Evolutionary conservation across 2,797 vertebrate species (phyloP), one percentile per base, ranked within the genome.

Genomic region (Onychomys torridus): DNA sequence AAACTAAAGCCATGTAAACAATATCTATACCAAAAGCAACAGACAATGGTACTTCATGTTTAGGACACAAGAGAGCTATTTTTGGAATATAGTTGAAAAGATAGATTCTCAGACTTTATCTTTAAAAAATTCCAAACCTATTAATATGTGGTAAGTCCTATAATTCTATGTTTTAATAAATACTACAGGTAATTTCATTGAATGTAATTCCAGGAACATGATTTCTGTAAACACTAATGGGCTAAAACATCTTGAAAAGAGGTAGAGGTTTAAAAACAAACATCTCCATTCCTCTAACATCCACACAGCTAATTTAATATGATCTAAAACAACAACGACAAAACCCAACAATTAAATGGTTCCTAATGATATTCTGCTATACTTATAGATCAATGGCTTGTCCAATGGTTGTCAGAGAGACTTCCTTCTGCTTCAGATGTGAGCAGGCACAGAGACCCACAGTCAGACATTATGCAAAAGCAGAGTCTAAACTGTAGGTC

Each of bases 181-280:
- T 2, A 71, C 4, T 13, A 14, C 21, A 69, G 10, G 17, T 76
- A 25, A 87, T 93, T 94, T 97, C 32, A 84, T 19, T 32, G 2
- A 55, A 63, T 73, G 13, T 43, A 79, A 37, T n/a, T 93, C 12
- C 32, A 81, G 3, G 19, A 67, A 71, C 3, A 82, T 88, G 17
- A 88, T 88, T 93, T 25, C 73, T 37, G 65, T 69, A 90, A 91
- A 92, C 5, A 73, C 9, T 92, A 81, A 75, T 55, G 49, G 88
- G 14, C 12, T 89, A n/a, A 86, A 21, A 75, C 27, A 88, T 43
- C n/a, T 69, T 78, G 19, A 85, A 96, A 85, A 93, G 37, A 93
- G 7, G 17, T 85, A 95, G 8, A 96, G 46, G 9, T 95, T 82
- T 32, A 19, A 83, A 84, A 59, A 67, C 65, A 29, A 94, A 95